phyloP scores from a whole-genome alignment of 1,140 invertebrate genomes.

The Papilio glaucus region DNA sequence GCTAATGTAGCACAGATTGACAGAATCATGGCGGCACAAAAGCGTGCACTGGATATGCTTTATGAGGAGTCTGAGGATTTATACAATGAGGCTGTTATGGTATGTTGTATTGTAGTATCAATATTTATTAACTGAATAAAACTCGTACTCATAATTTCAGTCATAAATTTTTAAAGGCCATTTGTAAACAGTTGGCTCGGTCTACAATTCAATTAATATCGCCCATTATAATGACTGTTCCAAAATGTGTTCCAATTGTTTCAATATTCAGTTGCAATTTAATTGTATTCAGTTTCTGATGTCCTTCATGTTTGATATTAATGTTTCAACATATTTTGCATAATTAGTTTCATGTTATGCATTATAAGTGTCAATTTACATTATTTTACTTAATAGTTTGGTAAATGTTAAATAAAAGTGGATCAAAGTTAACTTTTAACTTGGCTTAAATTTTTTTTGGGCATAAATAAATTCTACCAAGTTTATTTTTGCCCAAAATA shows the following conservation, averaged over 20 bases:
- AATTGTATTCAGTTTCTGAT: conserved; percentile 29
- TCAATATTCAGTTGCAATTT: too few relatives aligned
- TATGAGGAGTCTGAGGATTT: conserved; percentile 91
- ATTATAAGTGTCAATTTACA: background rate
- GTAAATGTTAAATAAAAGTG: too few relatives aligned
- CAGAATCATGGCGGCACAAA: conserved; percentile 87
- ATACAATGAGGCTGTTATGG: conserved; percentile 92
- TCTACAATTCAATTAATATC: too few relatives aligned
- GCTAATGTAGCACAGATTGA: conserved; percentile 88
- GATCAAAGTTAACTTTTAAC: too few relatives aligned
- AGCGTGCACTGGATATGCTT: conserved; percentile 90
- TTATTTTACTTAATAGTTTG: conserved; percentile 22
- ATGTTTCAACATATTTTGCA: conserved; percentile 5
- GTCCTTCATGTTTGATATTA: background rate
- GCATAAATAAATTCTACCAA: too few relatives aligned
- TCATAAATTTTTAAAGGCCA: background rate
- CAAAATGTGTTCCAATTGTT: background rate
- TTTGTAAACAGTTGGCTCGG: too few relatives aligned
- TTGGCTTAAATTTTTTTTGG: too few relatives aligned
- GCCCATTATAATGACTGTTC: background rate
- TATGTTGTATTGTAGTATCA: conserved; percentile 57
- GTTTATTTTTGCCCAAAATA: too few relatives aligned
- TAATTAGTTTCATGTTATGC: background rate
- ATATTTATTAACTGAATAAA: background rate
- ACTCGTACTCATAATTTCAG: too few relatives aligned